Evolutionary conservation across 2,888 invertebrate species (phyloP).

Genomic region (Xestia rhomboidea): DNA sequence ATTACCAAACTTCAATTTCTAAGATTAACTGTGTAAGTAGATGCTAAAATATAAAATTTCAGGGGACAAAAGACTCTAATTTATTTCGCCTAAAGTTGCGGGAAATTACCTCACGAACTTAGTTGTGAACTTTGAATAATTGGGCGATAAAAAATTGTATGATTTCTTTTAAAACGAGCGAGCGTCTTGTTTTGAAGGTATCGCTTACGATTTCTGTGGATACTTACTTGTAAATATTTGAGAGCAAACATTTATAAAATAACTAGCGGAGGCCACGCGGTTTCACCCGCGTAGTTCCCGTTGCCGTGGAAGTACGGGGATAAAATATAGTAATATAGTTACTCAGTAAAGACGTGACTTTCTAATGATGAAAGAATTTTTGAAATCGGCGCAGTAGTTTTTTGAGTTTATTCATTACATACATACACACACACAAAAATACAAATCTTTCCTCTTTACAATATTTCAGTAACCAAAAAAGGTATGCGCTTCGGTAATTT

Average conservation of each 20-base stretch:
- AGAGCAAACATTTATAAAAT: no score
- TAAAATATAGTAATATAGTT: no score
- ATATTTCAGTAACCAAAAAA: no score
- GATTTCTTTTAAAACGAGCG: constrained; percentile 61
- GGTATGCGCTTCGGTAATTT: neutral
- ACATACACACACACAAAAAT: no score
- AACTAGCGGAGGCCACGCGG: no score
- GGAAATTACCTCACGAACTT: constrained; percentile 58
- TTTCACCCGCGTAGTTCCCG: no score
- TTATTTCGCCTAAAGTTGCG: constrained; percentile 59
- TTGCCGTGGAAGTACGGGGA: no score
- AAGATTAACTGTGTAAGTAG: constrained; percentile 31
- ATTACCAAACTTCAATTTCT: constrained; percentile 31
- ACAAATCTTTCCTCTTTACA: no score
- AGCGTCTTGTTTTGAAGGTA: constrained; percentile 18
- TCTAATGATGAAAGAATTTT: no score
- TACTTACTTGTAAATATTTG: neutral
- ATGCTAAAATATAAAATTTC: constrained; percentile 34
- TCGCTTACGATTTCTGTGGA: neutral
- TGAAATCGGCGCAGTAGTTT: no score
- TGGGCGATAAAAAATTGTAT: constrained; percentile 58
- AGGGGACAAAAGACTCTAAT: constrained; percentile 53
- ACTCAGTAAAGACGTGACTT: no score
- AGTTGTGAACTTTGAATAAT: constrained; percentile 58
- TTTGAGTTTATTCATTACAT: no score